Base-by-base conservation (phyloP, 2,113 vertebrate genomes). In the Neogale vison region DNA sequence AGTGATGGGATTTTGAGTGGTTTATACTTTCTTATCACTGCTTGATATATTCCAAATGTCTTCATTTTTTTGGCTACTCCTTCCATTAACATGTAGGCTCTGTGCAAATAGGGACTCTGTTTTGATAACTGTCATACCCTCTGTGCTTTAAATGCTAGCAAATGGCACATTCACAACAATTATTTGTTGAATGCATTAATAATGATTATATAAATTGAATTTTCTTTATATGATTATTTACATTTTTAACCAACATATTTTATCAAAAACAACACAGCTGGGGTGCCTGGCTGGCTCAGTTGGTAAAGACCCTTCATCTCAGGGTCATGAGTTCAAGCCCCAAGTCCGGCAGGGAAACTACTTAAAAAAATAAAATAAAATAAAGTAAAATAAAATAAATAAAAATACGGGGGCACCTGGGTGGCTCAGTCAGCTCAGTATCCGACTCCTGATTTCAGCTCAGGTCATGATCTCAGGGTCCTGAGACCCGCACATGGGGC, bases 131-230 rank as follows among this genome's bases (percentile, higher is more conserved):
- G 0, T 34, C 47, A 1, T 67, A 82, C 23, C 42, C 23, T 34
- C 72, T 69, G 36, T 23, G 50, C 47, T 86, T 95, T 90, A 24
- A 93, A 86, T 9, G 26, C 76, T 81, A 39, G 36, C 36, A 67
- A 81, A 42, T 20, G 57, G 67, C 59, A 84, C 52, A 42, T 14
- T 65, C 24, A 79, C 42, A 76, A 90, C 59, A 96, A 57, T 76
- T 59, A 86, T 81, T 76, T 97, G 61, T 86, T 55, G 36, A 69
- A 69, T 86, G 29, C 8, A 81, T 85, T 81, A 92, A 81, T 74
- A 72, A 34, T 47, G 23, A 50, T 63, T 61, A 63, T 36, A 52
- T 55, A 17, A 80, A 47, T 74, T 90, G 39, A 76, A 63, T 81
- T 77, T 87, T 76, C 34, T 83, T 76, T 69, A 69, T 3, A 76